Percentiles rank a stretch among this genome's conserved stretches.
phyloP scores from a whole-genome alignment of 1,140 invertebrate species.

The Pogonomyrmex californicus region DNA sequence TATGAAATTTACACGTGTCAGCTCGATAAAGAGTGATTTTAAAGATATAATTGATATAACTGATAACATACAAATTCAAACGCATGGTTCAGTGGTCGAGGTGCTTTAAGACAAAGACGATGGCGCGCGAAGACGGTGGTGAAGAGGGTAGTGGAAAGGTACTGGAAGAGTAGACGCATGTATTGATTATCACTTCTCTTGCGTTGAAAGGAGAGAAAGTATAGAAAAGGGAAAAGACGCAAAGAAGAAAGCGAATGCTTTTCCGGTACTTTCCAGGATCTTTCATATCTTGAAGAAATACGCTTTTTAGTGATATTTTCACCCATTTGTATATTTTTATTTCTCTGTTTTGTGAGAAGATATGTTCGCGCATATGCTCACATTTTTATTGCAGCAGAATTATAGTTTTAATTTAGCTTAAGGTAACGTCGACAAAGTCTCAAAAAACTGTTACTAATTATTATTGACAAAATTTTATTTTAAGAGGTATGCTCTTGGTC shows the following conservation, averaged over 20 bases:
- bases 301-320: slow-evolving; percentile 34
- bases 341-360: background rate
- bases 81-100: slow-evolving; percentile 17
- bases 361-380: background rate
- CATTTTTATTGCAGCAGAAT: slow-evolving; percentile 65
- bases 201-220: slow-evolving; percentile 34
- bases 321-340: slow-evolving; percentile 27
- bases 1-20: slow-evolving; percentile 7
- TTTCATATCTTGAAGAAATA: slow-evolving; percentile 49
- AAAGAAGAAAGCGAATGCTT: slow-evolving; percentile 13
- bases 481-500: background rate
- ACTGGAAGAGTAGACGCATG: slow-evolving; percentile 66
- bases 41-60: background rate
- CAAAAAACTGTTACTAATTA: slow-evolving; percentile 30
- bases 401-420: slow-evolving; percentile 58
- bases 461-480: slow-evolving; percentile 10
- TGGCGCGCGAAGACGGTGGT: slow-evolving; percentile 22
- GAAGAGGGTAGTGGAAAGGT: slow-evolving; percentile 58
- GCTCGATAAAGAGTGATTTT: slow-evolving; percentile 27
- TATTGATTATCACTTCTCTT: slow-evolving; percentile 72
- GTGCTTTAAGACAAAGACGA: slow-evolving; percentile 33
- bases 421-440: slow-evolving; percentile 22
- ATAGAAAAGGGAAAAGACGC: slow-evolving; percentile 14
- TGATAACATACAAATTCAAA: background rate
- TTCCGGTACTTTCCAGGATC: slow-evolving; percentile 41